Evolutionary conservation across 1,140 invertebrate species (phyloP).

Genomic region (Atta cephalotes): DNA sequence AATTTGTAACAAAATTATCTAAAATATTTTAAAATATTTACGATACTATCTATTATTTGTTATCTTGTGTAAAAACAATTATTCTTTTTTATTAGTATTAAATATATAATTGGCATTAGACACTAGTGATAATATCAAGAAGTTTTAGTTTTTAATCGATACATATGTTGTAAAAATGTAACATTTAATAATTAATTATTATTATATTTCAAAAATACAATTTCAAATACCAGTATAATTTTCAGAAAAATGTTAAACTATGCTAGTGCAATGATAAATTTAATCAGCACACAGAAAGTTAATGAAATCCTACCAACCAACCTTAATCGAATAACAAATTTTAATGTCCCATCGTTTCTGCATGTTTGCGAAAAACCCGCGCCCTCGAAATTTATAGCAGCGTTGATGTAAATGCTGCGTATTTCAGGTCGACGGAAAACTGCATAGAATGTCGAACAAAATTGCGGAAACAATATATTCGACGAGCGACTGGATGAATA

Average conservation of each 20-base stretch:
- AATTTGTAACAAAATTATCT: background rate
- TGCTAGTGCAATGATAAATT: background rate
- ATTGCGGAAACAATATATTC: conserved; percentile 80
- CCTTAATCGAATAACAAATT: conserved; percentile 59
- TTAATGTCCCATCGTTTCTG: conserved; percentile 55
- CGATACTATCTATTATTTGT: background rate
- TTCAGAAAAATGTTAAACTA: conserved; percentile 1
- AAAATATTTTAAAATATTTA: background rate
- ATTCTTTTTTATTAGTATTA: background rate
- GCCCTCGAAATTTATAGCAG: conserved; percentile 67
- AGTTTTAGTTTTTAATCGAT: background rate
- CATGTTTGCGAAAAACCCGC: conserved; percentile 40
- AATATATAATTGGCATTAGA: background rate
- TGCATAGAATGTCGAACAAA: conserved; percentile 74
- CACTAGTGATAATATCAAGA: background rate
- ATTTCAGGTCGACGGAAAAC: conserved; percentile 70
- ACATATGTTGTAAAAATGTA: background rate
- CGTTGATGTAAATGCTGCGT: conserved; percentile 70
- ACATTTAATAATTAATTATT: background rate
- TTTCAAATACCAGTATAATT: background rate
- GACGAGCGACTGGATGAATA: conserved; percentile 77
- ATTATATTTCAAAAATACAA: background rate
- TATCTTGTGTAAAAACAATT: background rate
- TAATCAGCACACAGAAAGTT: conserved; percentile 1
- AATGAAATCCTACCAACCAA: conserved; percentile 32